Percentiles rank a stretch among this genome's conserved stretches.
Conservation (phyloP, 1,140 invertebrate species). For the Megalonaias nervosa region DNA sequence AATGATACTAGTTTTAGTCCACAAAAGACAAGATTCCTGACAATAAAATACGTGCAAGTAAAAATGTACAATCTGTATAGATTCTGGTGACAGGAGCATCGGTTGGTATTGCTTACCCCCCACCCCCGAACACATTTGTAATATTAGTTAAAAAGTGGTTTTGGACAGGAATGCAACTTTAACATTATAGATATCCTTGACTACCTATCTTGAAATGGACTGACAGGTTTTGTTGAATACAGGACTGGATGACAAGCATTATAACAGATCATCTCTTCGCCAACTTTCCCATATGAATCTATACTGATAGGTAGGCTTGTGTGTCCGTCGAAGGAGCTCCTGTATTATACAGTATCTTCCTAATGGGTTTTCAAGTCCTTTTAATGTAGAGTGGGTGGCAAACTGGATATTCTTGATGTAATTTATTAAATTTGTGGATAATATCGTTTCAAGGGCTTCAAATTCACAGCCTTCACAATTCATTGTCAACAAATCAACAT, state of each 20-base stretch:
- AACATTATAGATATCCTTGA: no score
- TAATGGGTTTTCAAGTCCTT: slow-evolving; percentile 13
- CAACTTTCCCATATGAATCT: slow-evolving; percentile 35
- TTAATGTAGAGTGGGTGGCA: slow-evolving; percentile 26
- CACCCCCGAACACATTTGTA: no score
- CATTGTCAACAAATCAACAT: slow-evolving; percentile 34
- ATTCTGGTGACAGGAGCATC: no score
- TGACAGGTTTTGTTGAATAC: no score
- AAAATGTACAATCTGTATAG: no score
- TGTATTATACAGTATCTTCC: slow-evolving; percentile 30
- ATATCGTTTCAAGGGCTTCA: slow-evolving; percentile 27
- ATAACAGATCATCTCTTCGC: slow-evolving; percentile 16
- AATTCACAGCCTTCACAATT: slow-evolving; percentile 42
- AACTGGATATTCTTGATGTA: slow-evolving; percentile 37
- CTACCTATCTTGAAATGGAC: no score
- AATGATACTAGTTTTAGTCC: no score
- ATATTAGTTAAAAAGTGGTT: no score
- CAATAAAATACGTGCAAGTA: no score
- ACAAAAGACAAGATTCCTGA: no score
- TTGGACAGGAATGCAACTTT: no score
- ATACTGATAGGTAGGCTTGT: slow-evolving; percentile 37
- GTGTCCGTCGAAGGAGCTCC: slow-evolving; percentile 29
- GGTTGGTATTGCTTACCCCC: no score
- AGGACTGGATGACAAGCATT: not conserved
- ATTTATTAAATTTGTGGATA: slow-evolving; percentile 13